A percentile compares a stretch with the other conserved stretches of the same genome.
These are phyloP conservation scores for Suricata suricatta DNA, from an alignment of 2,113 vertebrate genomes.

Conservation along the genomic window DNA sequence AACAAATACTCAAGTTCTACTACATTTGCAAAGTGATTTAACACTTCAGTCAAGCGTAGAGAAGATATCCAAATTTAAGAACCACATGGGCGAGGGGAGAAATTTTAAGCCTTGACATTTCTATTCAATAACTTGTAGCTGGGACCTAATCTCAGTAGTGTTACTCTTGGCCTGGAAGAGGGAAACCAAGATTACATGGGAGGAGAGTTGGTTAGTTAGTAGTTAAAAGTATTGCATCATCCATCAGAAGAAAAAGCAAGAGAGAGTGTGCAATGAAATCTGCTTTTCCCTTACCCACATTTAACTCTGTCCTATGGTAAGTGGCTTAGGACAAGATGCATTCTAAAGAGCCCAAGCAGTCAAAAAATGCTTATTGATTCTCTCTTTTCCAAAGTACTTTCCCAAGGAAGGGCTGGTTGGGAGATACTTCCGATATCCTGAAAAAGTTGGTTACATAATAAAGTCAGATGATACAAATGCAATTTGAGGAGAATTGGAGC, in stretches of 20 bases:
- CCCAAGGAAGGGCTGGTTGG: neutral
- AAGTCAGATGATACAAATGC: slow-evolving; percentile 13
- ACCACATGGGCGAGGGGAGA: neutral
- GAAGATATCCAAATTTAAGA: neutral
- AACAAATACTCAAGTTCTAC: neutral
- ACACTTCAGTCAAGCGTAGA: neutral
- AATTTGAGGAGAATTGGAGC: neutral
- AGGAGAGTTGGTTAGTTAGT: neutral
- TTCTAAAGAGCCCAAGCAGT: neutral
- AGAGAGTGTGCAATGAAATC: neutral
- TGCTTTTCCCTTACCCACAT: neutral
- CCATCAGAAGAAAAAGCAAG: neutral
- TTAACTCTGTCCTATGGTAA: neutral
- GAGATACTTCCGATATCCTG: neutral
- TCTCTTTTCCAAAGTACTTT: neutral
- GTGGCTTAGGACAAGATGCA: neutral
- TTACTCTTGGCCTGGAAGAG: neutral
- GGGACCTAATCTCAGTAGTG: neutral
- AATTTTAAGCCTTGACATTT: neutral
- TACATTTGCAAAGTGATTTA: neutral
- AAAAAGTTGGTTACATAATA: neutral
- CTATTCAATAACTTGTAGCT: neutral
- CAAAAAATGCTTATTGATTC: neutral
- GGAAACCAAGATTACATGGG: neutral
- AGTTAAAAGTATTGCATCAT: neutral